Evolutionary conservation across 2,888 invertebrate species (phyloP), one percentile per base, ranked within the genome.

Genomic region (Andrena chrysosceles): DNA sequence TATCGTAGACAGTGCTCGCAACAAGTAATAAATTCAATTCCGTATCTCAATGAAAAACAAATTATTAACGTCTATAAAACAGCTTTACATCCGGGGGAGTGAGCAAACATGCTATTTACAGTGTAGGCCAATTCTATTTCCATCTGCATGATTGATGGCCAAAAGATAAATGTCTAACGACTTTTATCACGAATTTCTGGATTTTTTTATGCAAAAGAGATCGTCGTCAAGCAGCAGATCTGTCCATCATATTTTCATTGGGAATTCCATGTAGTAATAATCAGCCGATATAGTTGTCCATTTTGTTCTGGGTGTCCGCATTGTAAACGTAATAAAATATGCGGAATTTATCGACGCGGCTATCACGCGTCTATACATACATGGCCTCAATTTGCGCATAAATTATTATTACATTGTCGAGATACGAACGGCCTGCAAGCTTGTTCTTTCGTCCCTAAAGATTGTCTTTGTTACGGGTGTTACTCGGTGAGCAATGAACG

Each of bases 261-360:
- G 84, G 80, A 56, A 85, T 88, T 87, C 85, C 84, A 60, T 77
- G 71, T 72, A 64, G 81, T 84, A 83, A 85, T 89, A 84, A 89
- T 88, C 86, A 83, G 54, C 60, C 76, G 72, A 87, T 75, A 78
- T 63, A 79, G 73, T 75, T 77, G 72, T 69, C 80, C 78, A 82
- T 90, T 87, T 86, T 85, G 67, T 68, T 80, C 77, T 49, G 42
- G 83, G 64, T 76, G 66, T 81, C 85, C 77, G 85, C 85, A 89
- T 91, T 89, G 88, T 88, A 85, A 88, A 84, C 81, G 81, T 86
- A 88, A 91, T 89, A 89, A 91, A 90, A 89, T 91, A 90, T 91
- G 87, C 88, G 85, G 81, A 90, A 91, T 91, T 91, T 89, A 91
- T 91, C 88, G 88, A 82, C 69, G 67, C 48, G 59, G 54, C 71